Evolutionary conservation across 1,140 invertebrate genomes (phyloP), one percentile per base, ranked within the genome.

Genomic region (Aphelinus certus): DNA sequence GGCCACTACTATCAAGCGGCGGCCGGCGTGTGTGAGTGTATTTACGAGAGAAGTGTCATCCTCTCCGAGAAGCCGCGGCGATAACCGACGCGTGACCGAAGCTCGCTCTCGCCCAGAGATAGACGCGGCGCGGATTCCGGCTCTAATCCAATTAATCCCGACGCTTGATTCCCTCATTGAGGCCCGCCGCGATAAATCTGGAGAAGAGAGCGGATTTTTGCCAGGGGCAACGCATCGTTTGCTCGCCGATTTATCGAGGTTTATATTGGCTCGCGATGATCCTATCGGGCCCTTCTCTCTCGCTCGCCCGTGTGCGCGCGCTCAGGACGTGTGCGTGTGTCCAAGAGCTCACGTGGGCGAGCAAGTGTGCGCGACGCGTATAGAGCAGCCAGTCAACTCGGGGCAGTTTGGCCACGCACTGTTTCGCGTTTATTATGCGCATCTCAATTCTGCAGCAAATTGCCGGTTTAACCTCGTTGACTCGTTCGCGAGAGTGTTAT

Each of bases 381-480:
- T 60, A 26, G 58, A 60, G 58, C 58, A 2, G 58, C 58, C 45
- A 7, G 7, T 7, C 3, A 2, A 60, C 26, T 53, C 51, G 51
- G 51, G 4, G 51, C 9, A 53, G 0, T 70, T 58, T 48, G 3
- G 73, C 66, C 10, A 75, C 73, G 73, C 66, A 57, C 67, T 58
- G 73, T 75, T 75, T 75, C 73, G 45, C 42, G 45, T 75, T 75
- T 75, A 75, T 75, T 75, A 70, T 68, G 67, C 67, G 73, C 73
- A 58, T 75, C 73, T 75, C 61, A 65, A 75, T 64, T 65, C 66
- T 61, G 7, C 4, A 10, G 73, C 73, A 69, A 74, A 70, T 70
- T 70, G 73, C 73, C 67, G 67, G 45, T 75, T 75, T 75, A 70
- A 75, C 73, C 73, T 75, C 73, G 73, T 75, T 75, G 60, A 64